These are phyloP conservation scores for Crotophaga sulcirostris DNA, from an alignment of 2,113 vertebrate genomes.

Conservation along the genomic window DNA sequence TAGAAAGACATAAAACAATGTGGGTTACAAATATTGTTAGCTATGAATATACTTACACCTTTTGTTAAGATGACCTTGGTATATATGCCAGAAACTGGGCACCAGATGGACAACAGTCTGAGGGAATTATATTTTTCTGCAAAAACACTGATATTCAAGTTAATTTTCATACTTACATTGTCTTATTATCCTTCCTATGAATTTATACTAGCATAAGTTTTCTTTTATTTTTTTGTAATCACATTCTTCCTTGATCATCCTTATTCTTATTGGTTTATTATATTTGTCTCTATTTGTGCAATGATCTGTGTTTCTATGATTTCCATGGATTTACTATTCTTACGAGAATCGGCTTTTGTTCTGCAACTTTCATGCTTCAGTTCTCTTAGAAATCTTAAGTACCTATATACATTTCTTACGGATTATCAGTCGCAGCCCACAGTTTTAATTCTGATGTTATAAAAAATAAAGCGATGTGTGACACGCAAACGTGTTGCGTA, in stretches of 20 bases:
- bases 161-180: background rate
- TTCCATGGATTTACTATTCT: background rate
- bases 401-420: background rate
- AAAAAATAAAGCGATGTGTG: background rate
- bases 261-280: background rate
- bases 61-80: constrained; percentile 11
- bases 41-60: background rate
- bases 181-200: background rate
- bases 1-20: background rate
- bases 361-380: background rate
- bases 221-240: background rate
- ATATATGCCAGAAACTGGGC: background rate
- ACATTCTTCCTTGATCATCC: background rate
- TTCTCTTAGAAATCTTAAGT: background rate
- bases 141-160: background rate
- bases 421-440: background rate
- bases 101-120: constrained; percentile 32
- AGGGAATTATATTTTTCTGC: background rate
- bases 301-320: background rate
- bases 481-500: background rate
- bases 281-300: background rate
- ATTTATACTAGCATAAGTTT: background rate
- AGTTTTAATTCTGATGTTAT: background rate
- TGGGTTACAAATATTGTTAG: background rate
- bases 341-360: constrained; percentile 2